Base-by-base conservation (phyloP, 1,140 invertebrate genomes). In the Himalopsyche phryganea region DNA sequence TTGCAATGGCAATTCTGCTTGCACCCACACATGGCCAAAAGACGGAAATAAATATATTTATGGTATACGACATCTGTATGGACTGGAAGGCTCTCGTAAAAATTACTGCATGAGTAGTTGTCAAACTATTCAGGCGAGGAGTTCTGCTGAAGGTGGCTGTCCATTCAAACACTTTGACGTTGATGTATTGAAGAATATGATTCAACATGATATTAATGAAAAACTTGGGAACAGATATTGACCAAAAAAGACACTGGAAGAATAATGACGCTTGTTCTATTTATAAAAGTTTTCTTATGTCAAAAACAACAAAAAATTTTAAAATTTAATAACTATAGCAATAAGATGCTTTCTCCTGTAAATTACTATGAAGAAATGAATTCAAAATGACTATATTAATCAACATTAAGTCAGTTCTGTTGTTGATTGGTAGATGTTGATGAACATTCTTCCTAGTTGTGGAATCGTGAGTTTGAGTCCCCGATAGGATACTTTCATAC, bases 41-140 rank as follows among this genome's bases (percentile, higher is more conserved):
- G 80, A 83, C 71, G 78, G 81, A 48, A 79, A 76, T 36, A 83
- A 84, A 66, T 87, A 84, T 71, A 66, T 82, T 3, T 88, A 89
- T 71, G 84, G 84, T 49, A 87, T 88, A 54, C 75, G 84, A 54
- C 87, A 89, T 68, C 72, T 88, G 67, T 89, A 87, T 75, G 86
- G 86, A 1, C 71, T 87, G 35, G 85, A 87, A 74, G 86, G 87
- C n/a, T 71, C 76, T 5, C 72, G 76, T 56, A 84, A 75, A 65
- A 80, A 79, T 67, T 88, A 88, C 55, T 71, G 68, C 35, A 80
- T 79, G 18, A 79, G 80, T 48, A 74, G 66, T 56, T 88, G 85
- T 65, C 54, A 67, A 7, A 58, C 66, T 19, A 78, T 87, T 40
- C 81, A 82, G 17, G 70, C 76, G 45, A 74, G 71, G 28, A 62